Conservation (phyloP, 2,888 invertebrate species). For the Agrotis segetum region DNA sequence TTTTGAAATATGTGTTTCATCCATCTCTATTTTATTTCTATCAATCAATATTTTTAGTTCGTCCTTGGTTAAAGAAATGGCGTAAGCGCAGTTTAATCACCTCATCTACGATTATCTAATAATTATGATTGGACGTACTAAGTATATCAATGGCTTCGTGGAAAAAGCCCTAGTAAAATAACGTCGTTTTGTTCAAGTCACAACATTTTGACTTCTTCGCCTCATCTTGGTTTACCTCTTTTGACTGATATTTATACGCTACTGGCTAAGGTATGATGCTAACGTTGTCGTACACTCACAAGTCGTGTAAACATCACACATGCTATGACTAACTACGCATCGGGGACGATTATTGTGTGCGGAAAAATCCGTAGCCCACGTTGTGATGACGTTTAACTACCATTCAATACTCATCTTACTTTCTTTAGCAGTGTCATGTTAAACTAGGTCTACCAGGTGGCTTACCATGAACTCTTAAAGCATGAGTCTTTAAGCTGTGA, state of each 20-base stretch:
- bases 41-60: not conserved
- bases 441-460: not conserved
- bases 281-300: not conserved
- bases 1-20: not conserved
- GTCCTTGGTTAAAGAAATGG: not conserved
- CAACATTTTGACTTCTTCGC: not conserved
- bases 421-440: constrained; percentile 25
- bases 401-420: constrained; percentile 12
- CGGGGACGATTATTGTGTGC: not conserved
- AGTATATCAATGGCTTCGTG: not conserved
- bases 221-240: not conserved
- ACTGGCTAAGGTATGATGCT: not conserved
- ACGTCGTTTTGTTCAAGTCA: not conserved
- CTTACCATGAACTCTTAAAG: too few species aligned
- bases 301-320: not conserved
- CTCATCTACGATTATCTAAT: not conserved
- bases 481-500: too few species aligned
- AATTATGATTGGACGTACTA: not conserved
- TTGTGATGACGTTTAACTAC: constrained; percentile 6
- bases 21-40: not conserved
- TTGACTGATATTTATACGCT: not conserved
- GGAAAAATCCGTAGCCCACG: constrained; percentile 15
- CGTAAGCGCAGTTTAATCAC: not conserved
- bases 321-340: not conserved
- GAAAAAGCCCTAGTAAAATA: not conserved